Evolutionary conservation across 2,797 vertebrate species (phyloP), one percentile per base, ranked within the genome.

Genomic region (Sebastes flavidus): DNA sequence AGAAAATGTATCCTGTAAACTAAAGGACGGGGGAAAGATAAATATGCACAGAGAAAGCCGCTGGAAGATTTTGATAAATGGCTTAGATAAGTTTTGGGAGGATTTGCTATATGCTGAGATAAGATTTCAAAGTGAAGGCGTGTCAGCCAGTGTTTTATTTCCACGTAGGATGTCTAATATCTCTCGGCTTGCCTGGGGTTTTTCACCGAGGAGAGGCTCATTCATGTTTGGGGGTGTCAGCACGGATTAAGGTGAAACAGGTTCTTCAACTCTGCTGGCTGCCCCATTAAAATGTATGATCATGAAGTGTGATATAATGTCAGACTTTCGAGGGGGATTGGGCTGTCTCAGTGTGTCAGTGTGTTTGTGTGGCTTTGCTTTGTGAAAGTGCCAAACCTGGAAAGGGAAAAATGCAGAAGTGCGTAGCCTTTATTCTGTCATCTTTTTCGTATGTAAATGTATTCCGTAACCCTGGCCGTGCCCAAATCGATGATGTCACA

Each of bases 1-100:
- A 85, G 77, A 84, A 89, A 90, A 84, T 83, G 72, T 46, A 83
- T 88, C 83, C 67, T 88, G 82, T 89, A 89, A 90, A 86, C 84
- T 68, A 84, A 87, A 77, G 80, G 85, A 84, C 22, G 16, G 46
- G 9, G 59, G 29, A 22, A 67, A 85, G 85, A 89, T 89, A 89
- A 88, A 91, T 87, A 86, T 86, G 82, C 65, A 65, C 60, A 38
- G 27, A 83, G 30, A 80, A 83, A 82, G 63, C 42, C 67, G 30
- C 75, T n/a, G 36, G 78, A 30, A 75, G 80, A 82, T 80, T 81
- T 81, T 85, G 89, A 91, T 89, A 75, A 92, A 88, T 87, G 79
- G 70, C 13, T 34, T 20, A 27, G 89, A 89, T 89, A 86, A 72
- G 61, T 38, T 87, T 83, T 46, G n/a, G 66, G 66, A 80, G 81